Evolutionary conservation across 2,113 vertebrate species (phyloP), one percentile per base, ranked within the genome.

Genomic region (Canis aureus): DNA sequence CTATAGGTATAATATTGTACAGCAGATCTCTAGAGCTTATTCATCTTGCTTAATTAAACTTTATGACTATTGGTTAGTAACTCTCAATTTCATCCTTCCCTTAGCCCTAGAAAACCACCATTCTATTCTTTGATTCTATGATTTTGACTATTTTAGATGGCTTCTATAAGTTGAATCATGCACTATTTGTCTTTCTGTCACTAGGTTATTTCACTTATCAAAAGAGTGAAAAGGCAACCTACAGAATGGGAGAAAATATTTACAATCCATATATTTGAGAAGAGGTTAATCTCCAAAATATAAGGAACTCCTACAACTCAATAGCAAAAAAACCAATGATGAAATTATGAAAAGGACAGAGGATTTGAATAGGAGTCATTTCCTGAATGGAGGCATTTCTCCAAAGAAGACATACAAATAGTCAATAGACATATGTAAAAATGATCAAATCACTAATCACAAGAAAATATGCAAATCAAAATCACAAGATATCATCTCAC

Each of bases 231-330:
- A 95, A 80, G 69, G 20, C 19, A 76, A 79, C 7, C 20, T 64
- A 43, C n/a, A 43, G 60, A 62, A 73, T 73, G 20, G 13, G 32
- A 87, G 91, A 62, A 93, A 91, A 73, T 84, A 91, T 57, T 93
- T 57, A 67, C 20, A 87, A 66, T 66, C 49, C 25, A 67, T 19
- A 2, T 76, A 62, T 86, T 20, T 74, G 27, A 62, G 25, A 90
- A 90, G 29, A 85, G 12, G 11, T 73, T 57, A 78, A 93, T 71
- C 3, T 91, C 64, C 49, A 89, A 96, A 81, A 78, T 92, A 62
- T 43, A 79, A 43, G 62, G 27, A 51, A 87, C 22, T 64, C 22
- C 35, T 78, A 66, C 4, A 73, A 88, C 16, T 83, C 55, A 66
- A 80, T 19, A 88, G 49, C 38, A 38, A 93, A 93, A 53, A 62